Evolutionary conservation across 1,140 invertebrate genomes (phyloP).

Genomic region (Eupeodes corollae): DNA sequence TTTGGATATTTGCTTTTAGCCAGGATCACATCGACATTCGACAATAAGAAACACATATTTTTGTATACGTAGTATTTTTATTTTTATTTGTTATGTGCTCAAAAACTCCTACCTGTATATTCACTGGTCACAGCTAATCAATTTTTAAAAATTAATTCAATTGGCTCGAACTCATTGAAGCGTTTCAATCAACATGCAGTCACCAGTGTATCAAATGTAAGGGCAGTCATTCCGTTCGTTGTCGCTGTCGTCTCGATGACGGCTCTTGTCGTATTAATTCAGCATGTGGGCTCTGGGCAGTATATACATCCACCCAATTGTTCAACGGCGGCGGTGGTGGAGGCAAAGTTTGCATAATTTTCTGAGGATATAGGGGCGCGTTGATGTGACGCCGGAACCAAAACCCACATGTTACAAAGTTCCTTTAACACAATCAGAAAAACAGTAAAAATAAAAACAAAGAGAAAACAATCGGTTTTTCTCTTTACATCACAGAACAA

Average conservation of each 20-base stretch:
- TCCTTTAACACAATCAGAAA: too few species aligned
- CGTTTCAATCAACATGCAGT: constrained; percentile 21
- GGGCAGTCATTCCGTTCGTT: constrained; percentile 1
- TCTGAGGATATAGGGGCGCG: constrained; percentile 24
- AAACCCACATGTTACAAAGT: too few species aligned
- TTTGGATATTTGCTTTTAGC: too few species aligned
- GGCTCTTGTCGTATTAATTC: constrained; percentile 10
- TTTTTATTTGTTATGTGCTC: too few species aligned
- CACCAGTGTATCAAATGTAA: not conserved
- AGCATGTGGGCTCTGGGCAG: not conserved
- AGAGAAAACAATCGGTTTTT: too few species aligned
- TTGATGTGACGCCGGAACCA: constrained; percentile 2
- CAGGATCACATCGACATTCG: too few species aligned
- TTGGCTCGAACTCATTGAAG: constrained; percentile 36
- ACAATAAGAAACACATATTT: too few species aligned
- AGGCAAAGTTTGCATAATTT: constrained; percentile 37
- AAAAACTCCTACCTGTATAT: too few species aligned
- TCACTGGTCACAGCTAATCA: constrained; percentile 18
- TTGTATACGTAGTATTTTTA: too few species aligned
- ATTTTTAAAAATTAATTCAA: constrained; percentile 38
- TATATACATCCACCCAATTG: not conserved
- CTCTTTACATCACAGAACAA: too few species aligned
- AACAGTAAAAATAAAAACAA: too few species aligned
- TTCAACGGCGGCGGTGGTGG: constrained; percentile 7
- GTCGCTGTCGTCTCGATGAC: constrained; percentile 9